phyloP scores from a whole-genome alignment of 2,888 invertebrate genomes.

The Acholoe squamosa region DNA sequence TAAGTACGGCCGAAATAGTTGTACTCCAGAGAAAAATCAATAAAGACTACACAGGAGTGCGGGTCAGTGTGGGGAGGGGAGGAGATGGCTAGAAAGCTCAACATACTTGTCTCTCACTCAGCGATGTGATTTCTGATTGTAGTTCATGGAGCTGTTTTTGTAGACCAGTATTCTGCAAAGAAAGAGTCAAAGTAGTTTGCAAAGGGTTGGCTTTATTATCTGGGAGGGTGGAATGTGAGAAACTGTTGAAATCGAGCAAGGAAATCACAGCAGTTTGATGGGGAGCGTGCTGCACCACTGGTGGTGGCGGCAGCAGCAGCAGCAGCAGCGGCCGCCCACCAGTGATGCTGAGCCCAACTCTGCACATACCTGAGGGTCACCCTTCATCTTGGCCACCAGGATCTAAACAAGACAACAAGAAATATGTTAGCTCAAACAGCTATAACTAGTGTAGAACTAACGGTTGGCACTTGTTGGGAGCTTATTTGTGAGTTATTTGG shows the following conservation, averaged over 20 bases:
- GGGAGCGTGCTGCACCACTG: slow-evolving; percentile 5
- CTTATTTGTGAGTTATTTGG: neutral
- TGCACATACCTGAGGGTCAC: slow-evolving; percentile 77
- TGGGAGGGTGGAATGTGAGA: neutral
- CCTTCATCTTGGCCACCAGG: slow-evolving; percentile 78
- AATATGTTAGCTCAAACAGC: neutral
- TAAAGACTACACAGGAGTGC: slow-evolving; percentile 60
- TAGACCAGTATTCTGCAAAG: slow-evolving; percentile 76
- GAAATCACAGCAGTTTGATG: slow-evolving; percentile 34
- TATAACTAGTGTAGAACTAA: neutral
- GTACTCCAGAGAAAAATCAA: slow-evolving; percentile 65
- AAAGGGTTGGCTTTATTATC: neutral
- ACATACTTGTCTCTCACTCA: slow-evolving; percentile 80
- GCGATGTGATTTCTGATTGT: slow-evolving; percentile 78
- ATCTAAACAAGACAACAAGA: slow-evolving; percentile 73
- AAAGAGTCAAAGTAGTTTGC: slow-evolving; percentile 55
- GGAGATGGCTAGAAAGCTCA: neutral
- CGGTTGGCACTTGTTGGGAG: neutral
- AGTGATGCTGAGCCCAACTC: slow-evolving; percentile 31
- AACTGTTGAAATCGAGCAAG: slow-evolving; percentile 35
- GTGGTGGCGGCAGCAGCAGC: slow-evolving; percentile 27
- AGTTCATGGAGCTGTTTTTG: slow-evolving; percentile 76
- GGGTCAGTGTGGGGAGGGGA: slow-evolving; percentile 22
- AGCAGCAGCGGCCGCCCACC: slow-evolving; percentile 51
- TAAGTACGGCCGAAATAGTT: slow-evolving; percentile 63